Evolutionary conservation across 2,888 invertebrate genomes (phyloP).

Genomic region (Polyploca ridens): DNA sequence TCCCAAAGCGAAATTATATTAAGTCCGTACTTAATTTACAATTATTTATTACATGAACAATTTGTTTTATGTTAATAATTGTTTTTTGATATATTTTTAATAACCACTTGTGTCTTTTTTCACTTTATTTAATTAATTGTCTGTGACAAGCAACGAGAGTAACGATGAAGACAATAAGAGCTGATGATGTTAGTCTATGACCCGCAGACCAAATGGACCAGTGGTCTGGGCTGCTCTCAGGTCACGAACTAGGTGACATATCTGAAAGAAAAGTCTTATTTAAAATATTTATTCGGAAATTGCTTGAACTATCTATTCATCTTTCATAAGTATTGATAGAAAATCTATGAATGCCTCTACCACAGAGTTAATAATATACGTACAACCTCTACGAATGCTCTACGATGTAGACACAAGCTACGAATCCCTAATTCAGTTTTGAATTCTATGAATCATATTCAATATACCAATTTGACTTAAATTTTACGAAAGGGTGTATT

Average conservation of each 20-base stretch:
- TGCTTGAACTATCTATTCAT: too few relatives aligned
- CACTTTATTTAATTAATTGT: background rate
- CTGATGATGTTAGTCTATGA: slow-evolving; percentile 24
- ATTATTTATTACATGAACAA: background rate
- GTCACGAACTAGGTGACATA: slow-evolving; percentile 66
- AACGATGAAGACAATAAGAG: slow-evolving; percentile 20
- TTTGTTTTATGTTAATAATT: background rate
- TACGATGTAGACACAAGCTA: too few relatives aligned
- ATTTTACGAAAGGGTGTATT: too few relatives aligned
- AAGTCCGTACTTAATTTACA: slow-evolving; percentile 11
- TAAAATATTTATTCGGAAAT: background rate
- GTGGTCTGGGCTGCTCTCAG: slow-evolving; percentile 55
- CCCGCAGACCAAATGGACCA: slow-evolving; percentile 64
- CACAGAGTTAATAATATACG: too few relatives aligned
- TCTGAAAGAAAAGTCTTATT: slow-evolving; percentile 45
- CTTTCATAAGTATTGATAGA: too few relatives aligned
- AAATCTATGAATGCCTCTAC: too few relatives aligned
- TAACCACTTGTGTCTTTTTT: slow-evolving; percentile 19
- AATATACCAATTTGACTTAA: too few relatives aligned
- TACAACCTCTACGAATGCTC: too few relatives aligned
- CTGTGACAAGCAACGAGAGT: slow-evolving; percentile 14
- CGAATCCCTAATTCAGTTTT: too few relatives aligned
- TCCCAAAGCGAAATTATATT: background rate
- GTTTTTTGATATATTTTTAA: background rate
- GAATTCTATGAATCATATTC: too few relatives aligned